phyloP scores from a whole-genome alignment of 2,888 invertebrate genomes.

The Apodemia hepburni region DNA sequence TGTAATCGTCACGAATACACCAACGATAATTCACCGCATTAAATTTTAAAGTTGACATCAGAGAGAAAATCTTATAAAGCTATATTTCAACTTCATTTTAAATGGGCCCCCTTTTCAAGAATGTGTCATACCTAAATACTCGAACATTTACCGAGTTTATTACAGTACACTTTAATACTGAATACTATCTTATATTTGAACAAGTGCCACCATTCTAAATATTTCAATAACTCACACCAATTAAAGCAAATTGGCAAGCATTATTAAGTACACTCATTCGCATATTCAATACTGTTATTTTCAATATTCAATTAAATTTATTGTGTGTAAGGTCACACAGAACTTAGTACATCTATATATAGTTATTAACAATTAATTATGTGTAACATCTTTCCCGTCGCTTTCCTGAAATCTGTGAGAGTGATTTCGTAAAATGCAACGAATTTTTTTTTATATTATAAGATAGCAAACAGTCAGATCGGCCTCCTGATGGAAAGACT shows the following conservation, averaged over 20 bases:
- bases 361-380: too few relatives aligned
- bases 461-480: too few relatives aligned
- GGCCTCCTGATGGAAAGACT: too few relatives aligned
- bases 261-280: background rate
- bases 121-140: constrained; percentile 33
- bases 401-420: too few relatives aligned
- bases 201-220: constrained; percentile 8
- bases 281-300: background rate
- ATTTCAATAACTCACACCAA: constrained; percentile 9
- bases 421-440: too few relatives aligned
- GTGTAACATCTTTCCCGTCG: too few relatives aligned
- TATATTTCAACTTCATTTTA: constrained; percentile 62
- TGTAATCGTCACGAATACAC: constrained; percentile 71
- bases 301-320: background rate
- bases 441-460: too few relatives aligned
- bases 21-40: constrained; percentile 68
- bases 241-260: constrained; percentile 7
- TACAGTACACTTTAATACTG: constrained; percentile 17
- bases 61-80: constrained; percentile 75
- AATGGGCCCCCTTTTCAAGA: constrained; percentile 46
- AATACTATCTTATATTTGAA: background rate
- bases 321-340: background rate
- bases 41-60: constrained; percentile 78
- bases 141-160: constrained; percentile 19
- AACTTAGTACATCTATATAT: background rate